Evolutionary conservation across 2,888 invertebrate species (phyloP), one percentile per base, ranked within the genome.

Genomic region (Blomia tropicalis): DNA sequence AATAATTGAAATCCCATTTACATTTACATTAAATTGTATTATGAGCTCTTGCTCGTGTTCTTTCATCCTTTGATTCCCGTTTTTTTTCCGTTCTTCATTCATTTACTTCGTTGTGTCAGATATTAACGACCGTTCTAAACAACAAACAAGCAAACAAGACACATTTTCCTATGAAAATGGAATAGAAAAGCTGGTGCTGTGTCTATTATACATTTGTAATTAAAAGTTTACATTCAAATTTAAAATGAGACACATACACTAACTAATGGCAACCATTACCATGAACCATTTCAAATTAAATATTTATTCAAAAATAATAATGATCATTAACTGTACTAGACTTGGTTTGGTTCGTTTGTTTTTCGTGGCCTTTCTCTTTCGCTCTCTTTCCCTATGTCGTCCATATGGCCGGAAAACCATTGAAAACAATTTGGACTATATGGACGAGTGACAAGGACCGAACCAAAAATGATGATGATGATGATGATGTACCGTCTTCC

Each of bases 211-310:
- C 51, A 47, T 47, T 47, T 47, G 51, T 47, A 47, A 47, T 47
- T 47, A 47, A 47, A 47, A 47, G 51, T 47, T 47, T 47, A 19
- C 7, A 47, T 47, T 47, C n/a, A 47, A 47, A 47, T 47, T 22
- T 47, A 47, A 47, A n/a, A 47, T 47, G 7, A 47, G 51, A 47
- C 51, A 47, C 51, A n/a, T 47, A 47, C 51, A 47, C 11, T 47
- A 14, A 47, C 51, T 47, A 47, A 47, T 47, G 51, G 51, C 51
- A 47, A n/a, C 51, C 51, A 47, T 47, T 47, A 47, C 51, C n/a
- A 27, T 27, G 7, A 47, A 11, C 7, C 36, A 36, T 7, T 36
- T 7, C 36, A 36, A 36, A 36, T 36, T 36, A 36, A 36, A 36
- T 36, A 36, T 36, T 36, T 36, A 36, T 36, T 36, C 36, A n/a